Percentiles rank a stretch among this genome's conserved stretches.
These are phyloP conservation scores for Sceloporus undulatus DNA, from an alignment of 2,113 vertebrate species.

Conservation along the genomic window DNA sequence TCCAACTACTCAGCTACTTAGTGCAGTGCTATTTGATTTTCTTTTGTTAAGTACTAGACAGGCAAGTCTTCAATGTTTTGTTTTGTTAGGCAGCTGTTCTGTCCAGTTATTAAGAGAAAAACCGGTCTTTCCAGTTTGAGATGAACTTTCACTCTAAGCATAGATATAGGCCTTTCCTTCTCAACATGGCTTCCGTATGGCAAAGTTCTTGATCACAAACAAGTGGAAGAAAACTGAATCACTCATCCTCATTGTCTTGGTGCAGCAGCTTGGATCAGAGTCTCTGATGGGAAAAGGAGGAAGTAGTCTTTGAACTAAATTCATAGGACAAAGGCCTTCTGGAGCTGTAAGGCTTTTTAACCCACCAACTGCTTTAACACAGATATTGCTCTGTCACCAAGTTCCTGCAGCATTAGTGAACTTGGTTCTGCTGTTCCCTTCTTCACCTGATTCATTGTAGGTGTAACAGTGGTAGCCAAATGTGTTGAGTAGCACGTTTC, in stretches of 20 bases:
- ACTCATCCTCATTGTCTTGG: not conserved
- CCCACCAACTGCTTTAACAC: not conserved
- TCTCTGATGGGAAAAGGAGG: not conserved
- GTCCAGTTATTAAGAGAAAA: not conserved
- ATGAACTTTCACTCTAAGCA: not conserved
- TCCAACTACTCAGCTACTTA: not conserved
- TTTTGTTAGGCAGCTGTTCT: not conserved
- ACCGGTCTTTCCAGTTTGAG: not conserved
- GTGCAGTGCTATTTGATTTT: not conserved
- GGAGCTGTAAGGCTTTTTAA: not conserved
- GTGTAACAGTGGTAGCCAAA: not conserved
- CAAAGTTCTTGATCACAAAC: too few relatives aligned
- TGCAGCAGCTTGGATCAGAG: not conserved
- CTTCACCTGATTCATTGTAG: not conserved
- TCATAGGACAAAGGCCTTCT: not conserved
- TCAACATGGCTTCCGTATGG: not conserved
- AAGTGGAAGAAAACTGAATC: not conserved
- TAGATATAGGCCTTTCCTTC: not conserved
- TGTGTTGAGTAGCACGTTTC: not conserved
- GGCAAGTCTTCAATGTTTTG: too few relatives aligned
- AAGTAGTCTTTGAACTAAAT: not conserved
- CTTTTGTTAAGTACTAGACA: not conserved
- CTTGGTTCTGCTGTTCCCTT: accelerated
- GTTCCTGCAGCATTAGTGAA: not conserved
- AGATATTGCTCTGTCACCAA: not conserved